Conservation (phyloP, 2,113 vertebrate genomes). For the Osmerus eperlanus region DNA sequence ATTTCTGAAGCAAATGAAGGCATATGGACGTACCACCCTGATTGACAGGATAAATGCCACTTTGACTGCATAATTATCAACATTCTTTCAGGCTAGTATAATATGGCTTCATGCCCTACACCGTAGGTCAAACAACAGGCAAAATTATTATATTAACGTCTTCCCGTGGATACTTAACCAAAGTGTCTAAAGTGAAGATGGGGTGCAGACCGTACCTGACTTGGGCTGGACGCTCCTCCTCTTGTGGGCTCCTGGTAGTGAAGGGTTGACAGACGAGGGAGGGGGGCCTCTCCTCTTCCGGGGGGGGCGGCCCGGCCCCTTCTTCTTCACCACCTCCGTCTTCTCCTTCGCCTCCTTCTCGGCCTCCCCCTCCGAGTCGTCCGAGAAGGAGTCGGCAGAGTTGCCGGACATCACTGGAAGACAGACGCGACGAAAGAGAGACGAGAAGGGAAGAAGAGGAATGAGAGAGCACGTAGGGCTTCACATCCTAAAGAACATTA, state of each 20-base stretch:
- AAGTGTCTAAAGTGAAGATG: background rate
- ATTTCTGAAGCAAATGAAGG: background rate
- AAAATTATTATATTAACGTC: no score
- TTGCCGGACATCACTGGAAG: slow-evolving; percentile 73
- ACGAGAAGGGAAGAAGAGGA: background rate
- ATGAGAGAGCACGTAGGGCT: background rate
- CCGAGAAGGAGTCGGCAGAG: slow-evolving; percentile 72
- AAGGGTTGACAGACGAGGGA: slow-evolving; percentile 33
- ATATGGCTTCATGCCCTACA: background rate
- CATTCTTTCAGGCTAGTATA: background rate
- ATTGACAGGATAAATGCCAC: background rate
- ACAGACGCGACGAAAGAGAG: background rate
- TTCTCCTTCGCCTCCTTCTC: slow-evolving; percentile 62
- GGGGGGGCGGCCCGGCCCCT: slow-evolving; percentile 57
- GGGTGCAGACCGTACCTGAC: slow-evolving; percentile 54
- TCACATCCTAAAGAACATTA: background rate
- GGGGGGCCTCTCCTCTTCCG: slow-evolving; percentile 49
- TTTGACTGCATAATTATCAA: background rate
- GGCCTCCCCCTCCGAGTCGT: slow-evolving; percentile 64
- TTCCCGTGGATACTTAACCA: background rate
- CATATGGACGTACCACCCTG: background rate
- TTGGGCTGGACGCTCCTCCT: slow-evolving; percentile 66
- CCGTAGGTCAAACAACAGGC: no score
- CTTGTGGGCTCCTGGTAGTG: slow-evolving; percentile 49
- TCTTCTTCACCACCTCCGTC: slow-evolving; percentile 54